Base-by-base conservation (phyloP, 2,113 vertebrate genomes). In the Trachemys scripta region DNA sequence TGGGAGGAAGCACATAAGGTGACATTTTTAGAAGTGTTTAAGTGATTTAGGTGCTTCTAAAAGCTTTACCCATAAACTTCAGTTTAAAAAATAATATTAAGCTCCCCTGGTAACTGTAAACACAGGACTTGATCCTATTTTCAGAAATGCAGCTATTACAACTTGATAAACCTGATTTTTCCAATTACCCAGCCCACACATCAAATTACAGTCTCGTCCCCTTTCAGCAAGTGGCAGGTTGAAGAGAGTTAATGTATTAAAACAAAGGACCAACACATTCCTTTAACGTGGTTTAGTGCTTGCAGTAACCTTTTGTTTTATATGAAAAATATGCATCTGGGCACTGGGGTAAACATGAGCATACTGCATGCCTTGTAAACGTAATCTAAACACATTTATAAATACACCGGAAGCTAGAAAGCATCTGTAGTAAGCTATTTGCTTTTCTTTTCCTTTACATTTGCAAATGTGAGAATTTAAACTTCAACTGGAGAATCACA, bases 371-470 rank as follows among this genome's bases (percentile, higher is more conserved):
- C 38, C 49, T 94, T 92, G 85, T n/a, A 94, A 94, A 91, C 76
- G 57, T 31, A 82, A 88, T 78, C 25, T 38, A 53, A 79, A 11
- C 89, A 84, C 84, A 88, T 93, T 84, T 95, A 86, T 86, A 84
- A 95, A 90, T 86, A 92, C 2, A 75, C 0, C 9, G 78, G 72
- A 92, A 93, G 38, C 76, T 82, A 47, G 90, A 83, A 96, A 94
- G 86, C 24, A 11, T 54, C 62, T 93, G 78, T 87, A 92, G 25
- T 89, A 96, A 92, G 51, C 49, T 85, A 49, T 89, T n/a, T 91
- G 47, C 38, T 14, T 83, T 54, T 8, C 53, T 22, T 54, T 93
- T 92, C 53, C 31, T 94, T 90, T 10, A 31, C 62, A 3, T 94
- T 89, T 84, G 42, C 38, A 92, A 54, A 90, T 62, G 59, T 4